Base-by-base conservation (phyloP, 2,888 invertebrate species). In the Watsonalla binaria region DNA sequence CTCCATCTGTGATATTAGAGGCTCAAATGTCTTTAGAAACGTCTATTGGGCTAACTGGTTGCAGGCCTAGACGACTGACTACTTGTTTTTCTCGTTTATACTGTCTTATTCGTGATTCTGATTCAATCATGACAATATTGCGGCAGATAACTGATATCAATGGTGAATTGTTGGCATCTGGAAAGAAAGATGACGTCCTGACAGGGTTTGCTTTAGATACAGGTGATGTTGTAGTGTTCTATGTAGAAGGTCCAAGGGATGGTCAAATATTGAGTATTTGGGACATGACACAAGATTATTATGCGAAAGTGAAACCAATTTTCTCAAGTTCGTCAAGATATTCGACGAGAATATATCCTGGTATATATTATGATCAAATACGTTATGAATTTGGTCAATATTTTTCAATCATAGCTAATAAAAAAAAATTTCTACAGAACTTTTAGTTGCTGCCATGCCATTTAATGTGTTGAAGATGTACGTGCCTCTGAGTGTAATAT, bases 141-240 rank as follows among this genome's bases (percentile, higher is more conserved):
- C 63, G 63, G 47, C 58, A 63, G 57, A 76, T 90, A 47, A 62
- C 64, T 9, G 72, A 77, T 45, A 72, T 84, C 5, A 90, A 90
- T 58, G 76, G 78, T 45, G 58, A 65, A 4, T 50, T 72, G 9
- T 42, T 65, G 11, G 33, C 52, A 34, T 55, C 55, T 9, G 63
- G 58, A 0, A 62, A 57, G 6, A 71, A 39, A 54, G 58, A 72
- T 6, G 68, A 77, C 7, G 52, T 78, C 42, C 55, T 90, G 45
- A 82, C 89, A 24, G 90, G 90, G 5, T 90, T 89, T 62, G 78
- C 76, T 34, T 24, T 89, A n/a, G 86, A 90, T 60, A 75, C 77
- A 1, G 84, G 87, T 0, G 72, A 76, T 54, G 59, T 60, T 7
- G 76, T 79, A 0, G 15, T 89, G 8, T 66, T 89, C 48, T 90